Conservation (phyloP, 1,140 invertebrate species). For the Zophobas atratus region DNA sequence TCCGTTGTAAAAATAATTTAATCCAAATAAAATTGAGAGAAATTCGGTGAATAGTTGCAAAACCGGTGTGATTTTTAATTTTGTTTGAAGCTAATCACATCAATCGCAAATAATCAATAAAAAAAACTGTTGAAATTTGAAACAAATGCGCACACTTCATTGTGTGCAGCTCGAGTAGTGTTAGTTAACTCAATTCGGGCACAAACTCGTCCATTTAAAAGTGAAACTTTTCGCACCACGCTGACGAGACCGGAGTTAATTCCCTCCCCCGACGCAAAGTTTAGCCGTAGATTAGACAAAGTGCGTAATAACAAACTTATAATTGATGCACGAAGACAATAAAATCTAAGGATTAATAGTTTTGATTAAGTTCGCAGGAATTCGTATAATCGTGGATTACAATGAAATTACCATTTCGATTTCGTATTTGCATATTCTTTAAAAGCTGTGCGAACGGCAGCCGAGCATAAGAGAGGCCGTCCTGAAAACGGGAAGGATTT, state of each 20-base stretch:
- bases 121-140: no score
- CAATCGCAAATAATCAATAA: no score
- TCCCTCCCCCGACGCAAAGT: neutral
- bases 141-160: no score
- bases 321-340: slow-evolving; percentile 52
- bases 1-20: no score
- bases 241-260: neutral
- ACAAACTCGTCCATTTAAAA: neutral
- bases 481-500: slow-evolving; percentile 50
- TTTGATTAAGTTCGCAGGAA: slow-evolving; percentile 51
- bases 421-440: slow-evolving; percentile 58
- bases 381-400: slow-evolving; percentile 56
- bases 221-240: neutral
- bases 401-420: slow-evolving; percentile 60
- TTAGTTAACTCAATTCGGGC: slow-evolving; percentile 1
- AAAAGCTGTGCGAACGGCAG: slow-evolving; percentile 43
- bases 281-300: slow-evolving; percentile 6
- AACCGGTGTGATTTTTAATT: no score
- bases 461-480: slow-evolving; percentile 28
- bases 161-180: no score
- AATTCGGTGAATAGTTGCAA: no score
- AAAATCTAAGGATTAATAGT: slow-evolving; percentile 55
- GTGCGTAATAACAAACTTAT: slow-evolving; percentile 40
- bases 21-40: no score
- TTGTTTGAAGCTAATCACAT: no score